Conservation (phyloP, 2,797 vertebrate genomes). For the Acomys russatus region DNA sequence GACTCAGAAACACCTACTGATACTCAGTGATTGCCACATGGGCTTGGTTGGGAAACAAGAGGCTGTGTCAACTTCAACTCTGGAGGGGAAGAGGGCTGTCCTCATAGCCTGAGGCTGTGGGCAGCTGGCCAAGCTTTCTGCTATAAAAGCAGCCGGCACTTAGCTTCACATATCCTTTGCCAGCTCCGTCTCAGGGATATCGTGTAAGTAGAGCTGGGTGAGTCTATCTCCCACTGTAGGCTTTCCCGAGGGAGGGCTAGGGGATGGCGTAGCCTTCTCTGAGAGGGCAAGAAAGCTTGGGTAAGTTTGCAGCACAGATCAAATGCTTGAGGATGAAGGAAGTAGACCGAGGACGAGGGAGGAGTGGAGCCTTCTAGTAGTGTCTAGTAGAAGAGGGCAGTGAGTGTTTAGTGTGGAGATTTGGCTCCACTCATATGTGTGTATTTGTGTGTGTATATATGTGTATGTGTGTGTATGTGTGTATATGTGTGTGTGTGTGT, state of each 20-base stretch:
- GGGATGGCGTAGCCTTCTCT: background rate
- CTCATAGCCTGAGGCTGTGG: background rate
- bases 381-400: background rate
- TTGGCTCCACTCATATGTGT: background rate
- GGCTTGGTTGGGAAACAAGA: conserved; percentile 71
- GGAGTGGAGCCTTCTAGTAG: background rate
- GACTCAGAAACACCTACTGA: background rate
- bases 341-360: no score
- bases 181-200: conserved; percentile 9
- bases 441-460: background rate
- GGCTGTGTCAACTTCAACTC: conserved; percentile 72
- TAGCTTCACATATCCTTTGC: background rate
- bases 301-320: background rate
- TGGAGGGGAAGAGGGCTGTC: background rate
- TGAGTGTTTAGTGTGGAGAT: background rate
- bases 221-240: background rate
- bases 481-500: background rate
- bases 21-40: conserved; percentile 65
- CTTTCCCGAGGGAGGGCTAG: background rate
- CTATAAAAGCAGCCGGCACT: conserved; percentile 71
- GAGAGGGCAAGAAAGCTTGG: background rate
- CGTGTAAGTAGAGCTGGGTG: conserved; percentile 67
- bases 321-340: background rate
- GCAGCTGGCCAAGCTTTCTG: conserved; percentile 12
- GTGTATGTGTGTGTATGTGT: background rate